Evolutionary conservation across 2,797 vertebrate genomes (phyloP).

Genomic region (Hoplostethus mediterraneus): DNA sequence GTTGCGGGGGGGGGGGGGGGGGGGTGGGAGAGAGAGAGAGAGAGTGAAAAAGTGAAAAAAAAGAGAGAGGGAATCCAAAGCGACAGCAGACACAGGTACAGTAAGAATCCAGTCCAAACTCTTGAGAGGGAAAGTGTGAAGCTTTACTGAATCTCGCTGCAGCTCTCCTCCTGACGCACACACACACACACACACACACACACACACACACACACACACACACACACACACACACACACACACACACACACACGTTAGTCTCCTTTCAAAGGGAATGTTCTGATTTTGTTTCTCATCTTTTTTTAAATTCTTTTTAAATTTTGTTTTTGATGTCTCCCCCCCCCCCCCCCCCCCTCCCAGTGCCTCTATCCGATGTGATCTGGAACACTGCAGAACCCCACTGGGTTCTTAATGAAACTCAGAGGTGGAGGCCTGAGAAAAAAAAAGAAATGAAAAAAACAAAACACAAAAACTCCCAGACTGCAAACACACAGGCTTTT

Average conservation of each 20-base stretch:
- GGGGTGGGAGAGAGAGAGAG: too few relatives aligned
- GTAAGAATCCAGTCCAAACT: too few relatives aligned
- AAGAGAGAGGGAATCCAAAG: not conserved
- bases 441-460: slow-evolving; percentile 30
- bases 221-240: slow-evolving; percentile 10
- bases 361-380: slow-evolving; percentile 2
- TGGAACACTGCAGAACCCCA: slow-evolving; percentile 19
- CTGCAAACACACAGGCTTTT: slow-evolving; percentile 49
- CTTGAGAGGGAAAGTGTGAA: slow-evolving; percentile 17
- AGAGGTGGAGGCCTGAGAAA: slow-evolving; percentile 13
- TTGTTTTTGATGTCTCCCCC: slow-evolving; percentile 26
- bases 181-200: not conserved
- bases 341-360: not conserved
- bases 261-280: slow-evolving; percentile 37
- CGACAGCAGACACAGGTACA: not conserved
- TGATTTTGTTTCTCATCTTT: slow-evolving; percentile 30
- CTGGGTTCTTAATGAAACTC: slow-evolving; percentile 44
- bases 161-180: slow-evolving; percentile 24
- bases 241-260: slow-evolving; percentile 3
- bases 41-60: too few relatives aligned
- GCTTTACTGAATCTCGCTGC: slow-evolving; percentile 1
- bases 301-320: not conserved
- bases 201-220: not conserved
- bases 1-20: too few relatives aligned
- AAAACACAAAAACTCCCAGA: slow-evolving; percentile 15